A percentile compares a stretch with the other conserved stretches of the same genome.
phyloP scores from a whole-genome alignment of 2,797 vertebrate genomes.

The Paratrypauchen microcephalus region DNA sequence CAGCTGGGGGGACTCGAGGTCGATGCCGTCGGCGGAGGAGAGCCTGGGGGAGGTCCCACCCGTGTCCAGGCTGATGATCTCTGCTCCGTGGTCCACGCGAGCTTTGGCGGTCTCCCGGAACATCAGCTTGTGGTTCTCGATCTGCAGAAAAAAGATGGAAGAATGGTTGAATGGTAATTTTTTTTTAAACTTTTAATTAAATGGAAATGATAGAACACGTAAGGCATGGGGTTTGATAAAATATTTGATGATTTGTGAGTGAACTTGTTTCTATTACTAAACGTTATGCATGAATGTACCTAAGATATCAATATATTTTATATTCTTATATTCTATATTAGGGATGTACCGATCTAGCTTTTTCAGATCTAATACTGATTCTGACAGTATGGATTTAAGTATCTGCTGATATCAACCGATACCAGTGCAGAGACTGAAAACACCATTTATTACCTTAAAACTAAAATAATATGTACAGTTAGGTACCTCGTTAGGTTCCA shows the following conservation, averaged over 20 bases:
- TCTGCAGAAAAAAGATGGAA: constrained; percentile 67
- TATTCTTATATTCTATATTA: no score
- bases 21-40: constrained; percentile 92
- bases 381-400: no score
- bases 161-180: no score
- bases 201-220: background rate
- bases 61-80: constrained; percentile 83
- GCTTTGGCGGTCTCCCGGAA: constrained; percentile 92
- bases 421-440: no score
- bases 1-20: constrained; percentile 92
- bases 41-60: constrained; percentile 87
- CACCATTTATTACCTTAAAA: no score
- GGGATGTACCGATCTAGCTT: no score
- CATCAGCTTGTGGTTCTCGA: constrained; percentile 92
- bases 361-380: no score
- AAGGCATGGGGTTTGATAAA: background rate
- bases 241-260: background rate
- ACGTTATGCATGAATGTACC: no score
- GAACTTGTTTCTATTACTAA: background rate
- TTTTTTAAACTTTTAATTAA: background rate
- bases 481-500: no score
- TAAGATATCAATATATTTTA: no score
- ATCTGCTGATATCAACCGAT: no score
- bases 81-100: constrained; percentile 92
- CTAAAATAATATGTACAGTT: no score